Conservation (phyloP, 2,888 invertebrate genomes). For the Oscheius sp. region DNA sequence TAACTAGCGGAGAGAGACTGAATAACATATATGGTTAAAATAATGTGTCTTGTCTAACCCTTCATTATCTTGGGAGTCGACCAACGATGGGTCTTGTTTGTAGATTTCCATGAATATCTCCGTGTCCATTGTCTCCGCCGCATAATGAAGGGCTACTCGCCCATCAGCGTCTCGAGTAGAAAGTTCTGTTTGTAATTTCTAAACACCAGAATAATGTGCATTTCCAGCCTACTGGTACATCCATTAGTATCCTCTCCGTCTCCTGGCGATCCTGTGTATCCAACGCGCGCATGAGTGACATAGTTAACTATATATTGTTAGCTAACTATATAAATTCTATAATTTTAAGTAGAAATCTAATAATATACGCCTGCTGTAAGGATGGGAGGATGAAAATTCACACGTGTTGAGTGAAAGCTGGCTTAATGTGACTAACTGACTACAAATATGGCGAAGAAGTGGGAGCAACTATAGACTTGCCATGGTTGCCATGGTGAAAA, state of each 20-base stretch:
- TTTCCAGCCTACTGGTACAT: constrained; percentile 28
- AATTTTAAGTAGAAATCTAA: background rate
- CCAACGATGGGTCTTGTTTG: constrained; percentile 82
- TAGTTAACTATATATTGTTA: background rate
- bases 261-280: constrained; percentile 35
- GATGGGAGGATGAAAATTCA: background rate
- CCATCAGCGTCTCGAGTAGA: constrained; percentile 58
- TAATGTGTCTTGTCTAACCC: constrained; percentile 75
- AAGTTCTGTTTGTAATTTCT: constrained; percentile 39
- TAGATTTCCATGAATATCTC: constrained; percentile 81
- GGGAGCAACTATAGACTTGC: constrained; percentile 22
- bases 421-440: background rate
- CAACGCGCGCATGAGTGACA: constrained; percentile 37
- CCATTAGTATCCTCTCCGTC: constrained; percentile 33
- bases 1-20: constrained; percentile 86
- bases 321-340: too few relatives aligned
- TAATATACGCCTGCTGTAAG: too few relatives aligned
- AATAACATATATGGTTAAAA: too few relatives aligned
- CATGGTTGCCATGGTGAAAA: constrained; percentile 25
- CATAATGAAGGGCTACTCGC: constrained; percentile 88
- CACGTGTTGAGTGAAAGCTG: background rate
- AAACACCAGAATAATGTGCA: background rate
- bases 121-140: constrained; percentile 79
- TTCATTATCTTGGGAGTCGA: constrained; percentile 87
- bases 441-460: constrained; percentile 21